Evolutionary conservation across 2,888 invertebrate genomes (phyloP).

Genomic region (Onthophagus sagittarius): DNA sequence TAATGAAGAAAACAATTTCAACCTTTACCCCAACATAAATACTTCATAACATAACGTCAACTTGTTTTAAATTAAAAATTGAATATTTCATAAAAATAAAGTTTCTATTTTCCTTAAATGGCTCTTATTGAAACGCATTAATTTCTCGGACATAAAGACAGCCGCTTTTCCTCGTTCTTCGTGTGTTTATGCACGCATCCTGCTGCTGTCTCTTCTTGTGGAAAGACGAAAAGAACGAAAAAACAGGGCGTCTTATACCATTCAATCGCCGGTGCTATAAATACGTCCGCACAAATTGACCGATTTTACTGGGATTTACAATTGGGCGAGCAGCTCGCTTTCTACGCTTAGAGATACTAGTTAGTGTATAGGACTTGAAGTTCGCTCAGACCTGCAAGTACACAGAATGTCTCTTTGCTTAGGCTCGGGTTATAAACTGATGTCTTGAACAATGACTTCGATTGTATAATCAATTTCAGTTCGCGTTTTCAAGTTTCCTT

Average conservation of each 20-base stretch:
- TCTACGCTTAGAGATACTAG: background rate
- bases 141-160: background rate
- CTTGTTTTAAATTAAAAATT: no score
- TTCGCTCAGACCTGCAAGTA: background rate
- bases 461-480: background rate
- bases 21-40: no score
- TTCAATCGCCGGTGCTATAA: conserved; percentile 3
- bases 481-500: no score
- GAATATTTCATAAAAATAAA: no score
- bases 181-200: background rate
- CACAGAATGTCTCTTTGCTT: background rate
- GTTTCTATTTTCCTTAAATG: background rate
- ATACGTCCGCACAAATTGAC: conserved; percentile 12
- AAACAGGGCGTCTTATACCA: background rate
- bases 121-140: background rate
- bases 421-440: background rate
- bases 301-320: conserved; percentile 9
- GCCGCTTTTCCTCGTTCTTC: conserved; percentile 4
- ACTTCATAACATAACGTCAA: no score
- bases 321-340: conserved; percentile 1
- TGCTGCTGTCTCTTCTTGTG: background rate
- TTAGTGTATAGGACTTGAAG: background rate
- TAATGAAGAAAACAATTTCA: no score
- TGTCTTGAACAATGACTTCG: background rate
- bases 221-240: background rate